Conservation (phyloP, 2,113 vertebrate species). For the rabbit (Oryctolagus cuniculus) region DNA sequence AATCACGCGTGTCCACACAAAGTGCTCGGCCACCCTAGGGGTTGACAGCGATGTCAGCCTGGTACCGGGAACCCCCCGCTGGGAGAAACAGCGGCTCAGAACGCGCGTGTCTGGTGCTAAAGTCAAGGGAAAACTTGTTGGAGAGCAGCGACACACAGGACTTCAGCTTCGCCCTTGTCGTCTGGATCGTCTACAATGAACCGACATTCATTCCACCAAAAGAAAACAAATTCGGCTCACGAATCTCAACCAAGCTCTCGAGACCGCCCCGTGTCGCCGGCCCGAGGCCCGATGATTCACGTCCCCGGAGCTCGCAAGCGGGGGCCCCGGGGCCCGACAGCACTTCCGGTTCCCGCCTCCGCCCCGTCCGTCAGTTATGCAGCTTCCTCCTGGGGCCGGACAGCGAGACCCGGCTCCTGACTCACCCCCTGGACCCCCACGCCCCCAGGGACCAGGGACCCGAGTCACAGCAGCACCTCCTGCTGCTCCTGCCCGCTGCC, state of each 20-base stretch:
- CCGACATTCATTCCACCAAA: not conserved
- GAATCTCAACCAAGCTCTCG: too few relatives aligned
- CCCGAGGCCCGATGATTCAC: accelerated
- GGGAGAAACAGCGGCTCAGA: not conserved
- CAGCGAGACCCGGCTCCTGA: not conserved
- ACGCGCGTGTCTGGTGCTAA: not conserved
- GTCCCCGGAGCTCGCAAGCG: not conserved
- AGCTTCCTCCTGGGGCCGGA: not conserved
- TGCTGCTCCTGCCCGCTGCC: not conserved
- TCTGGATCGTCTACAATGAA: not conserved
- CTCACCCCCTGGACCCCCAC: not conserved
- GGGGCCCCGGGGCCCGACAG: not conserved
- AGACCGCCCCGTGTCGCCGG: not conserved
- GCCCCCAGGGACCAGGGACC: too few relatives aligned
- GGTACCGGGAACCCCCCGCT: not conserved
- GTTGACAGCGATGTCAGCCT: too few relatives aligned
- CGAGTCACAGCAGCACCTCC: not conserved
- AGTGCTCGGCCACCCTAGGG: not conserved
- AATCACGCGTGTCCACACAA: not conserved
- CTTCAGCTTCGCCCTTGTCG: not conserved
- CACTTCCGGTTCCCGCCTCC: not conserved
- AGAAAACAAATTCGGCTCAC: not conserved
- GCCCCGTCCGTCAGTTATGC: too few relatives aligned
- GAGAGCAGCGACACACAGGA: too few relatives aligned
- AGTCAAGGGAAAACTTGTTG: not conserved